phyloP scores from a whole-genome alignment of 2,888 invertebrate species.

The Cylindroiulus punctatus region DNA sequence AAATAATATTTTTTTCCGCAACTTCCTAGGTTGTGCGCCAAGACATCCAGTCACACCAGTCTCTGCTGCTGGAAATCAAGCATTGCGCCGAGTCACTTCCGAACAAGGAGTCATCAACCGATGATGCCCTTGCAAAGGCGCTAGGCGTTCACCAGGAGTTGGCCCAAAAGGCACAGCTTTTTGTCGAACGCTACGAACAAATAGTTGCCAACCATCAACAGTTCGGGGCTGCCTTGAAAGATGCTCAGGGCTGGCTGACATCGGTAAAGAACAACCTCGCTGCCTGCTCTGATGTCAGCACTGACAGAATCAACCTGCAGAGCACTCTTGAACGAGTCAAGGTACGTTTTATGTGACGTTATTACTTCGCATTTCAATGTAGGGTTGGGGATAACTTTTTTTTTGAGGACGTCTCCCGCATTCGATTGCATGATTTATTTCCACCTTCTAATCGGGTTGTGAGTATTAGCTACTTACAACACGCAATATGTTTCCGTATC shows the following conservation, averaged over 20 bases:
- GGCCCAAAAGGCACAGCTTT: constrained; percentile 63
- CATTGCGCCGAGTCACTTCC: constrained; percentile 83
- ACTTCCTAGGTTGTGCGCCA: constrained; percentile 73
- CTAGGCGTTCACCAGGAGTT: constrained; percentile 56
- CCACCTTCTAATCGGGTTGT: no score
- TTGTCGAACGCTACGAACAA: constrained; percentile 85
- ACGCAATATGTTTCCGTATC: neutral
- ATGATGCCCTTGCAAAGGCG: constrained; percentile 51
- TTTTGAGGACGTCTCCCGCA: no score
- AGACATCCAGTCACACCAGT: constrained; percentile 85
- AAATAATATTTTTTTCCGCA: neutral
- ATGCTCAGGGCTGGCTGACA: constrained; percentile 87
- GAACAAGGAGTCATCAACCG: constrained; percentile 66
- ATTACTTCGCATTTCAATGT: no score
- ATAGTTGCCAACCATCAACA: constrained; percentile 90
- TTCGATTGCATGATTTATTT: no score
- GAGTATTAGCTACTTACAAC: no score
- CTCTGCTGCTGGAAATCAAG: constrained; percentile 82
- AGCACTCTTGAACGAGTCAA: constrained; percentile 87
- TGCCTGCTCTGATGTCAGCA: constrained; percentile 83
- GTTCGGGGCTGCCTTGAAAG: constrained; percentile 86
- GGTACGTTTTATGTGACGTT: constrained; percentile 62
- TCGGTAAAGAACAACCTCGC: constrained; percentile 82
- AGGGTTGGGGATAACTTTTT: no score
- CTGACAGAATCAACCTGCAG: constrained; percentile 84